Base-by-base conservation (phyloP, 2,113 vertebrate species). In the Ranitomeya imitator region DNA sequence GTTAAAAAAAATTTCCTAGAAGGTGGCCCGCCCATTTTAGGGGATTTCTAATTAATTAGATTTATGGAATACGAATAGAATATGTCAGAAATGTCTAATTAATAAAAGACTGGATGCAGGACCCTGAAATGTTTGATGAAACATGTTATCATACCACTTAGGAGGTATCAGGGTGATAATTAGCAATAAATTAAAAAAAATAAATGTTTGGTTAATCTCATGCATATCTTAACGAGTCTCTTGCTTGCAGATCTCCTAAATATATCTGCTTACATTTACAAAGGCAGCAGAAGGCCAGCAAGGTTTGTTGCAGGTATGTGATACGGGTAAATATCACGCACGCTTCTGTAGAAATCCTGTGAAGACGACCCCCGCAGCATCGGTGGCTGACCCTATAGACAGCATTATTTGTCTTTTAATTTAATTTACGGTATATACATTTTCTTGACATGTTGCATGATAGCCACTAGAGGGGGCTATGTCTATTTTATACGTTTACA, bases 221-320 rank as follows among this genome's bases (percentile, higher is more conserved):
- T 45, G 37, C 37, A 45, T 45, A 5, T 45, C 2, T 45, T 45
- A 45, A 45, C 37, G 37, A 45, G 6, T 86, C 21, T 59, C 13
- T 67, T 14, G 18, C 52, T 59, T 81, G 52, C 54, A 88, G 86
- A 59, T 88, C 86, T 52, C 31, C 67, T 52, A 69, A 88, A 76
- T 31, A 76, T 11, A 88, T 88, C 12, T 31, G 21, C 54, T 76
- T 88, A 12, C 86, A 76, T 76, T 83, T 88, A 76, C 65, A 88
- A 21, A 74, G 21, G 10, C 86, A 83, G 11, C 67, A 82, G 12
- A 88, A 51, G 15, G 86, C 79, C 14, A 52, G 51, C n/a, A 73
- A 63, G n/a, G 79, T 88, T 10, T 52, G 63, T 15, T 82, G 61
- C 67, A 88, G 86, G 86, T 88, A 60, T 57, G 65, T n/a, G 45